These are phyloP conservation scores for Rotaria magnacalcarata DNA, from an alignment of 2,888 invertebrate genomes.

Conservation along the genomic window DNA sequence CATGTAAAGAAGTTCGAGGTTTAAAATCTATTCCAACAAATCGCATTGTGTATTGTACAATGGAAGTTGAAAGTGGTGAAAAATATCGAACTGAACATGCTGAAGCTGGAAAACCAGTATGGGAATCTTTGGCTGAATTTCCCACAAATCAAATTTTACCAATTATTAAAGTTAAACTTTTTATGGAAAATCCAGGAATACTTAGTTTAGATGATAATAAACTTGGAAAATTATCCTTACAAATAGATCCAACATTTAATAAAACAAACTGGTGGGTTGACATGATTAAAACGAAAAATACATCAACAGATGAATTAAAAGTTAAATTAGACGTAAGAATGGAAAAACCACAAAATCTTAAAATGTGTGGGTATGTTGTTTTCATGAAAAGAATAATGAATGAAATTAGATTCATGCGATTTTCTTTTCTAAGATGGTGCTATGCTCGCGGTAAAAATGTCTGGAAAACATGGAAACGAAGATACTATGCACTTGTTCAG, in stretches of 20 bases:
- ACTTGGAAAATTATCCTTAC: constrained; percentile 72
- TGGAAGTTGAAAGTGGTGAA: constrained; percentile 98
- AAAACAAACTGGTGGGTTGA: constrained; percentile 81
- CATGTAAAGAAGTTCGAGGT: constrained; percentile 98
- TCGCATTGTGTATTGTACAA: constrained; percentile 97
- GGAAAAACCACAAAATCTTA: constrained; percentile 98
- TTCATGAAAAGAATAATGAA: too few species aligned
- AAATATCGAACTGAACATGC: constrained; percentile 98
- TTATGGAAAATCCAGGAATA: constrained; percentile 93
- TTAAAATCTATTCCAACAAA: constrained; percentile 90
- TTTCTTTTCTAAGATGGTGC: constrained; percentile 38
- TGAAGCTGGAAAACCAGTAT: constrained; percentile 96
- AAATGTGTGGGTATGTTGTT: constrained; percentile 80
- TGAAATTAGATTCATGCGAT: not conserved
- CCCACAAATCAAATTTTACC: constrained; percentile 94
- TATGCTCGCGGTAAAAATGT: constrained; percentile 74
- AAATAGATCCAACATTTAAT: constrained; percentile 65
- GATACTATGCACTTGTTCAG: constrained; percentile 95
- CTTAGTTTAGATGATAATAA: constrained; percentile 69
- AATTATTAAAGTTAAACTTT: constrained; percentile 91
- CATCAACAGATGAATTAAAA: constrained; percentile 73
- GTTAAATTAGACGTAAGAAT: constrained; percentile 96
- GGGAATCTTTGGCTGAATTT: constrained; percentile 99
- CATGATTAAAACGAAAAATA: constrained; percentile 70
- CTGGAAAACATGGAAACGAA: constrained; percentile 99